Percentiles rank a stretch among this genome's conserved stretches.
Conservation (phyloP, 1,140 invertebrate species). For the Cryptotermes secundus region DNA sequence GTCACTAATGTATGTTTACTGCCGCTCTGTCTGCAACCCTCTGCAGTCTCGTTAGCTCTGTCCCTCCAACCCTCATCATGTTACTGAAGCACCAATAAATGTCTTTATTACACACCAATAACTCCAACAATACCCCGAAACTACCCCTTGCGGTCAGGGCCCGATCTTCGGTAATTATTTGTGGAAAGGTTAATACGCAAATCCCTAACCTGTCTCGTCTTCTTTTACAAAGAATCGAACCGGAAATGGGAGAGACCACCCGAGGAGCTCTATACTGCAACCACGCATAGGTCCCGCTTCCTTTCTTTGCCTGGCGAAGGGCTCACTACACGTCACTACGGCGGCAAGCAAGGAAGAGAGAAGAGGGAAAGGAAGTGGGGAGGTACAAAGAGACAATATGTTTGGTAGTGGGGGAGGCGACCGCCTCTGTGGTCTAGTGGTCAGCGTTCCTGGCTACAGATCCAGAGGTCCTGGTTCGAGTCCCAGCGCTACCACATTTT, state of each 20-base stretch:
- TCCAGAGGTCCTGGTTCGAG: too few relatives aligned
- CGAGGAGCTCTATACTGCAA: not conserved
- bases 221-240: not conserved
- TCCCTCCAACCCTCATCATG: not conserved
- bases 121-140: not conserved
- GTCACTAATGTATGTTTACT: too few relatives aligned
- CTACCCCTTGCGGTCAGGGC: not conserved
- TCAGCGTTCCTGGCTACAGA: too few relatives aligned
- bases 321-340: too few relatives aligned
- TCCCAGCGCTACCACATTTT: too few relatives aligned
- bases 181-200: not conserved
- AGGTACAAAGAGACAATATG: too few relatives aligned
- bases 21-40: not conserved
- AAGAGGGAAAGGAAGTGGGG: too few relatives aligned
- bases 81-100: not conserved
- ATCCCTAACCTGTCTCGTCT: not conserved
- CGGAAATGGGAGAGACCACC: not conserved
- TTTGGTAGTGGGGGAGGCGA: too few relatives aligned
- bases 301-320: too few relatives aligned
- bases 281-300: too few relatives aligned
- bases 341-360: too few relatives aligned
- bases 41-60: not conserved
- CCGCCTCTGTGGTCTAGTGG: too few relatives aligned
- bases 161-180: not conserved
- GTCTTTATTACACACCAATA: slow-evolving; percentile 1